Conservation (phyloP, 1,140 invertebrate genomes). For the Aleiodes sp. region DNA sequence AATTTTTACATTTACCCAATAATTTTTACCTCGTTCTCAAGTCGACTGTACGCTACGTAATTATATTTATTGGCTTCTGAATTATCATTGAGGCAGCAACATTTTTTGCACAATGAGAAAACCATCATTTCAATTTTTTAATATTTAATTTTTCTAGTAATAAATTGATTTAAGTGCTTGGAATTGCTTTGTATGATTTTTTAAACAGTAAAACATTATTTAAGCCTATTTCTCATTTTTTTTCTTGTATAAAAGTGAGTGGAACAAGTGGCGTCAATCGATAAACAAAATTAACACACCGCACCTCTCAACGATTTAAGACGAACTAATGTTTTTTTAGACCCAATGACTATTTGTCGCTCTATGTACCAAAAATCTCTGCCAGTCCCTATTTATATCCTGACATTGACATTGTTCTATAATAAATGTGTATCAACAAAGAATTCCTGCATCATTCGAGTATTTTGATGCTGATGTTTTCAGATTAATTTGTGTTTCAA, state of each 20-base stretch:
- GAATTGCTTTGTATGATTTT: too few species aligned
- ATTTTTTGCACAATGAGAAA: slow-evolving; percentile 13
- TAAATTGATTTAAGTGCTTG: background rate
- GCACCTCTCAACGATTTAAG: background rate
- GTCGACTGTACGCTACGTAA: slow-evolving; percentile 15
- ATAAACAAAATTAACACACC: background rate
- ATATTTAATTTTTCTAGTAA: background rate
- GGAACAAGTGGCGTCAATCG: background rate
- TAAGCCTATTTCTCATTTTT: background rate
- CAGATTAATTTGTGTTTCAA: background rate
- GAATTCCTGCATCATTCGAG: too few species aligned
- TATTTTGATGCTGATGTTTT: background rate
- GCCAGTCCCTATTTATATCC: slow-evolving; percentile 19
- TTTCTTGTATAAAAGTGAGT: background rate
- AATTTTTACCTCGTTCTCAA: slow-evolving; percentile 14
- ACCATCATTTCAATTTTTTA: background rate
- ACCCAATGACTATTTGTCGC: background rate
- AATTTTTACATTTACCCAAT: background rate
- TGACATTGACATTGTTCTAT: slow-evolving; percentile 23
- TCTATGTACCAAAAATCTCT: background rate
- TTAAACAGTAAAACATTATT: too few species aligned
- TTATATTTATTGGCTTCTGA: slow-evolving; percentile 1
- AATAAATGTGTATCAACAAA: slow-evolving; percentile 1
- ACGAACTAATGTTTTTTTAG: background rate
- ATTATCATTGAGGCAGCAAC: background rate